Evolutionary conservation across 2,888 invertebrate genomes (phyloP).

Genomic region (Sinohyriopsis cumingii): DNA sequence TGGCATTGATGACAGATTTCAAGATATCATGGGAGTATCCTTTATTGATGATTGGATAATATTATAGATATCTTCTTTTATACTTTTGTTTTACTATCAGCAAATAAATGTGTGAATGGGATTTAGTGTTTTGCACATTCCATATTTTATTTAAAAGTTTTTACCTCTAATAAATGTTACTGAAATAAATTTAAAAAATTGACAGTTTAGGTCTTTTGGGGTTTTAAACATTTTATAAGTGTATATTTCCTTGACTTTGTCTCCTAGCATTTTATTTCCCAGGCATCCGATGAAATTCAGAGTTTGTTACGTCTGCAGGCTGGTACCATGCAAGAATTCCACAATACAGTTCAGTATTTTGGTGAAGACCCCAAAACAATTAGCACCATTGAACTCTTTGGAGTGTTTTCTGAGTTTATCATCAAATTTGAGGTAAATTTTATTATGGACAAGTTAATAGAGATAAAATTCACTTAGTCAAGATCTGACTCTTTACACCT

Average conservation of each 20-base stretch:
- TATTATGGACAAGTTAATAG: not conserved
- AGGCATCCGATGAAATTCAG: conserved; percentile 64
- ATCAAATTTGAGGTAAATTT: conserved; percentile 67
- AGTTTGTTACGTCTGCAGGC: conserved; percentile 56
- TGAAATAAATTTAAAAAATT: too few species aligned
- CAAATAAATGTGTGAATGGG: too few species aligned
- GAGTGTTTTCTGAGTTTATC: conserved; percentile 67
- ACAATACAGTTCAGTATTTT: conserved; percentile 62
- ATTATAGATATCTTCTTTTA: not conserved
- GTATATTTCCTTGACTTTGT: too few species aligned
- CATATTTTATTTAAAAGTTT: too few species aligned
- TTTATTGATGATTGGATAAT: conserved; percentile 16
- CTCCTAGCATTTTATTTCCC: conserved; percentile 48
- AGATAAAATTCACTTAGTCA: not conserved
- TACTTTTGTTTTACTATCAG: not conserved
- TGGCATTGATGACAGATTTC: conserved; percentile 60
- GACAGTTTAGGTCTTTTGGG: too few species aligned
- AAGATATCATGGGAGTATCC: conserved; percentile 68
- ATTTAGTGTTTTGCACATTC: too few species aligned
- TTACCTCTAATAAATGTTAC: too few species aligned
- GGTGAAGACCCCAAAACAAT: conserved; percentile 66
- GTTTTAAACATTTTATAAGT: too few species aligned
- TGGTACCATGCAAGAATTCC: conserved; percentile 60
- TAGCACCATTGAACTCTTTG: conserved; percentile 62
- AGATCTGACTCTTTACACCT: not conserved